Base-by-base conservation (phyloP, 2,797 vertebrate species). In the Hypotaenidia okinawae region DNA sequence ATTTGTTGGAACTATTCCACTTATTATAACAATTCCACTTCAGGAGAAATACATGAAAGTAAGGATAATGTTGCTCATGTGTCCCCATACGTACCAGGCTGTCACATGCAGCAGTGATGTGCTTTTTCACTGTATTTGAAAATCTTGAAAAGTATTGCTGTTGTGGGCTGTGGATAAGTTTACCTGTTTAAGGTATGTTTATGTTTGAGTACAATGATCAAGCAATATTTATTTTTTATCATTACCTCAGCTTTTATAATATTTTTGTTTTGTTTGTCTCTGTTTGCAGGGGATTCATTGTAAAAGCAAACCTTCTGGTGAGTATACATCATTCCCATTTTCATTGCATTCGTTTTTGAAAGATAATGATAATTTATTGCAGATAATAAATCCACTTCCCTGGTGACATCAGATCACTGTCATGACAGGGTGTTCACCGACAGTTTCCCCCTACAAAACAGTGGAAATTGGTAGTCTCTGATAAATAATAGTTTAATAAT, bases 271-370 rank as follows among this genome's bases (percentile, higher is more conserved):
- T 23, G 64, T 59, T 89, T 90, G 18, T 83, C 97, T 97, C 84
- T 93, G 30, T 93, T 96, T 92, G 30, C 94, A 97, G 97, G 97
- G 97, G 33, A 94, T 97, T 92, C 91, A 94, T 47, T 97, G 97
- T 91, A 97, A 94, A 96, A 93, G 78, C 70, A 96, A 96, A 74
- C 68, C 94, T 93, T 96, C 93, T 39, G 79, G 97, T 97, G 57
- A 97, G 97, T 97, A 96, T 63, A 51, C 9, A 30, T 74, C 1
- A 55, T 92, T 90, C 28, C 66, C 4, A 24, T 87, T 90, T 90
- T 87, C 84, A 68, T 62, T 94, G 8, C 13, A 13, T 61, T 89
- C 84, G 5, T 25, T 79, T 95, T 55, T 63, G 23, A 24, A 87
- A 69, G 30, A n/a, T 72, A 77, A 73, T 78, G 27, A 59, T 33